Evolutionary conservation across 1,140 invertebrate species (phyloP), one percentile per base, ranked within the genome.

Genomic region (Aplysia californica): DNA sequence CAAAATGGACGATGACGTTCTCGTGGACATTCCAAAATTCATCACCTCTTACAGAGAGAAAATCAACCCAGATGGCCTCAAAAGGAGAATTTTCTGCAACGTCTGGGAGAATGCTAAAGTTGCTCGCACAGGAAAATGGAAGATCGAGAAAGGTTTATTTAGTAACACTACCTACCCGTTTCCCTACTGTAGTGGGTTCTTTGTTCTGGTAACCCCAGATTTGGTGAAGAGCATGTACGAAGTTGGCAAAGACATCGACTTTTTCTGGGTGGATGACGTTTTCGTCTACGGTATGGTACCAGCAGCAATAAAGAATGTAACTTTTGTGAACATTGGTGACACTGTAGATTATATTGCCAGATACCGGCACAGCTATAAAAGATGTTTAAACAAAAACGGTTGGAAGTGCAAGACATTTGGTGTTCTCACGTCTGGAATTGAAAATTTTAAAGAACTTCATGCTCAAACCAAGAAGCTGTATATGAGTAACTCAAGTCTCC

Each of bases 1-100:
- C 10, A 97, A 97, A 92, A 93, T 95, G 87, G 96, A 98, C 87
- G 96, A 97, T 88, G 96, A 97, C 86, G 94, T 95, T 73, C 93
- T 95, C 41, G 91, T 96, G 26, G 94, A 96, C 89, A 84, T 96
- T 18, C 93, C 93, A 41, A 59, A 66, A 15, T 26, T 85, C 21
- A 58, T 81, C n/a, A 44, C 72, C 0, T 33, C 18, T 23, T 58
- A 58, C 33, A 58, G 69, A 33, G 29, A 36, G 26, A 71, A 71
- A 26, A 18, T 58, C 2, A n/a, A 3, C 50, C 5, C 2, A 3
- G 3, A 3, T 26, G 3, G 3, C 20, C 35, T 58, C 21, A 71
- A 21, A 21, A 35, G 59, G 5, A 35, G 33, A 18, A 56, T 71
- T 35, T 70, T 80, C 20, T 73, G 68, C 36, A 38, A 77, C 31